phyloP scores from a whole-genome alignment of 2,888 invertebrate genomes.

The Argyresthia goedartella region DNA sequence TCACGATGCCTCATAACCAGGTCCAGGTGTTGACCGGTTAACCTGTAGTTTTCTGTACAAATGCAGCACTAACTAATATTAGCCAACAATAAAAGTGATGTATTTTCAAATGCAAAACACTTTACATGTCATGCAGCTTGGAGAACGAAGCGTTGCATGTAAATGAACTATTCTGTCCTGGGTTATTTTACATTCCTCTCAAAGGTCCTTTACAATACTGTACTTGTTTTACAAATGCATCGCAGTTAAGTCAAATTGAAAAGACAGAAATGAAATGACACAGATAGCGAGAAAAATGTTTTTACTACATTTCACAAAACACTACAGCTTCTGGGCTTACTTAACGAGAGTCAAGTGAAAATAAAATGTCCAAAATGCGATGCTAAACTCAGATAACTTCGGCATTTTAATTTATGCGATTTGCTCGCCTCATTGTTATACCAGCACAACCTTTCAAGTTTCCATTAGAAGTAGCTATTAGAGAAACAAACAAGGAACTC shows the following conservation, averaged over 20 bases:
- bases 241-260: no score
- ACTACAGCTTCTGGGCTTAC: no score
- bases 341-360: no score
- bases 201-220: no score
- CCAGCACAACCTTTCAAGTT: conserved; percentile 36
- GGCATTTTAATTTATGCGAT: conserved; percentile 49
- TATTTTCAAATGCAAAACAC: conserved; percentile 61
- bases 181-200: no score
- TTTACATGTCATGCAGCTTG: conserved; percentile 52
- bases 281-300: no score
- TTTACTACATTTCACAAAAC: no score
- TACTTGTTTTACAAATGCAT: no score
- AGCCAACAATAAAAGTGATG: conserved; percentile 57
- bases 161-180: conserved; percentile 16
- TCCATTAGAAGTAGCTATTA: conserved; percentile 64
- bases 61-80: background rate
- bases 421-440: conserved; percentile 38
- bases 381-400: conserved; percentile 29
- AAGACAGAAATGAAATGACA: no score
- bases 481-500: conserved; percentile 67
- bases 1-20: no score
- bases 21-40: no score
- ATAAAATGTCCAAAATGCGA: conserved; percentile 14
- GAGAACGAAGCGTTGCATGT: conserved; percentile 42
- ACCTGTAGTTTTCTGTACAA: no score